Conservation (phyloP, 2,797 vertebrate species). For the Dipus sagitta region DNA sequence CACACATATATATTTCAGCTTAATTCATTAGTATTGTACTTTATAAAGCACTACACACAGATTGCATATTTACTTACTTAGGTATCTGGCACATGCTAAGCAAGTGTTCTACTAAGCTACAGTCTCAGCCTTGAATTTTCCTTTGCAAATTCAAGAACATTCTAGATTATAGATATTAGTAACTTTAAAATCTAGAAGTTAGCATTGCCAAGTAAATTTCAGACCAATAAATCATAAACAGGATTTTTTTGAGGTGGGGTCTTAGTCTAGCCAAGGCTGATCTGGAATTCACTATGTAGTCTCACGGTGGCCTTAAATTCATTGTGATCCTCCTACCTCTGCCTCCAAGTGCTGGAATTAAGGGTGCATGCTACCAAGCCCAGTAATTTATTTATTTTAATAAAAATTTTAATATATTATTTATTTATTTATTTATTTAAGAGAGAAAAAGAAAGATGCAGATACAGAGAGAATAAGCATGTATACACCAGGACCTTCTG, state of each 20-base stretch:
- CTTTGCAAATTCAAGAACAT: constrained; percentile 55
- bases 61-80: neutral
- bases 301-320: too few species aligned
- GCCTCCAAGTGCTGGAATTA: too few species aligned
- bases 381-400: too few species aligned
- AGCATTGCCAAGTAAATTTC: constrained; percentile 46
- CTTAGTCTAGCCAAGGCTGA: too few species aligned
- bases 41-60: neutral
- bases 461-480: too few species aligned
- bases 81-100: neutral
- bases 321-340: too few species aligned
- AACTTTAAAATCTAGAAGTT: constrained; percentile 47
- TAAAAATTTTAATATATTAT: too few species aligned
- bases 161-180: neutral
- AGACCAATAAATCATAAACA: constrained; percentile 23
- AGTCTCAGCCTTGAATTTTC: neutral
- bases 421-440: too few species aligned
- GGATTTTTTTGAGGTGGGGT: neutral
- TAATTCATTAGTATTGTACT: constrained; percentile 21
- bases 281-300: too few species aligned
- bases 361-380: too few species aligned
- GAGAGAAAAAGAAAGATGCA: too few species aligned
- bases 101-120: neutral
- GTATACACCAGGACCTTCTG: too few species aligned
- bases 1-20: constrained; percentile 1